Evolutionary conservation across 2,888 invertebrate genomes (phyloP), one percentile per base, ranked within the genome.

Genomic region (Plebejus melissa): DNA sequence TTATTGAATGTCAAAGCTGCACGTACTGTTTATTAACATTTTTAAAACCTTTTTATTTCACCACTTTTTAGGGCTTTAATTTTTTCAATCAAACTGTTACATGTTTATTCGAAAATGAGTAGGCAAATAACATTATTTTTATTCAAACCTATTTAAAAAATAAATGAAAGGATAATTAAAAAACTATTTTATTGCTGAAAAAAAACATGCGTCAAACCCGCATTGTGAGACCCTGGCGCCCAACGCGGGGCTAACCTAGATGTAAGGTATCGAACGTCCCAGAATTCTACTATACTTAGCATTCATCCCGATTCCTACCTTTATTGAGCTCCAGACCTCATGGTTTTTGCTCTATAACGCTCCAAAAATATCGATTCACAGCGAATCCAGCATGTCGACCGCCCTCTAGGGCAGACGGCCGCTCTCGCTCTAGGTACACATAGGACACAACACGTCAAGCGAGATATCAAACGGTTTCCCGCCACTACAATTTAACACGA

Each of bases 361-460:
- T 91, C 91, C 91, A 90, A 92, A 92, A 92, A 90, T 93, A 93
- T 93, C 91, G 93, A 93, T 93, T 93, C 92, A 92, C 90, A 85
- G 88, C 88, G 90, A 91, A 91, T 89, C 90, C 91, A 91, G 92
- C 93, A 93, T 93, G 92, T 91, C 92, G 91, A 90, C 89, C 90
- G 90, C 90, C 91, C 91, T 90, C 88, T 88, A 87, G 90, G 90
- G 90, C 91, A 90, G 90, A 90, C 91, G 86, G 91, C 87, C 89
- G 87, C 88, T 89, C 91, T 87, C 90, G 85, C 88, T 91, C 90
- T 91, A 90, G 84, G 87, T 88, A 91, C 91, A 93, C 92, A 92
- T 91, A 93, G 88, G 86, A 91, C 91, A 91, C 91, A 88, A 90
- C 93, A 93, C 91, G 93, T 91, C 93, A 92, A 88, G 88, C 88